Evolutionary conservation across 2,888 invertebrate species (phyloP).

Genomic region (Drosophila cognata): DNA sequence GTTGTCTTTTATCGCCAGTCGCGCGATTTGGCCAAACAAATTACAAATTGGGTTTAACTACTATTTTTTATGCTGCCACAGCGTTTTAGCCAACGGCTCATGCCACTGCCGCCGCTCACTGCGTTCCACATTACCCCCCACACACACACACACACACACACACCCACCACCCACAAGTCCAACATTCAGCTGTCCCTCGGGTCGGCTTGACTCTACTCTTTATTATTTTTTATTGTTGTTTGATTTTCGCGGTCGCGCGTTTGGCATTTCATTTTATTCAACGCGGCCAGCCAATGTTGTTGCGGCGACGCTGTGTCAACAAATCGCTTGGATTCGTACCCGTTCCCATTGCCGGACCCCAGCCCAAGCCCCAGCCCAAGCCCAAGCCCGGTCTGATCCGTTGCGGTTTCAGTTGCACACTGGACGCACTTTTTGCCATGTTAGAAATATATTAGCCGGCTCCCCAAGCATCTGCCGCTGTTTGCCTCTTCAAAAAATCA

Average conservation of each 20-base stretch:
- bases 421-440: conserved; percentile 47
- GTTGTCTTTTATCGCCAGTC: conserved; percentile 62
- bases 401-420: neutral
- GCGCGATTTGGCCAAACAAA: conserved; percentile 77
- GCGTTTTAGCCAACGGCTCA: conserved; percentile 48
- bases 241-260: conserved; percentile 77
- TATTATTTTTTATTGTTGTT: conserved; percentile 74
- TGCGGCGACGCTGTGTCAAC: conserved; percentile 66
- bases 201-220: conserved; percentile 23
- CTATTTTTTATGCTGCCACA: conserved; percentile 64
- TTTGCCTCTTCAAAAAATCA: conserved; percentile 30
- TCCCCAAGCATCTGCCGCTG: conserved; percentile 11
- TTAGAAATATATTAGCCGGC: conserved; percentile 48
- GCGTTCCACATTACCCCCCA: conserved; percentile 30
- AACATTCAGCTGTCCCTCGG: conserved; percentile 1
- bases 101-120: neutral
- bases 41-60: conserved; percentile 78
- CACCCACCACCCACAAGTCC: conserved; percentile 13
- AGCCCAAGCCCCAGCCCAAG: neutral
- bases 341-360: neutral
- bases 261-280: conserved; percentile 76
- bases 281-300: conserved; percentile 71
- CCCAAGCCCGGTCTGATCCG: neutral
- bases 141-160: neutral
- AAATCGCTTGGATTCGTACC: conserved; percentile 44